Evolutionary conservation across 1,140 invertebrate species (phyloP).

Genomic region (Ditylenchus dipsaci): DNA sequence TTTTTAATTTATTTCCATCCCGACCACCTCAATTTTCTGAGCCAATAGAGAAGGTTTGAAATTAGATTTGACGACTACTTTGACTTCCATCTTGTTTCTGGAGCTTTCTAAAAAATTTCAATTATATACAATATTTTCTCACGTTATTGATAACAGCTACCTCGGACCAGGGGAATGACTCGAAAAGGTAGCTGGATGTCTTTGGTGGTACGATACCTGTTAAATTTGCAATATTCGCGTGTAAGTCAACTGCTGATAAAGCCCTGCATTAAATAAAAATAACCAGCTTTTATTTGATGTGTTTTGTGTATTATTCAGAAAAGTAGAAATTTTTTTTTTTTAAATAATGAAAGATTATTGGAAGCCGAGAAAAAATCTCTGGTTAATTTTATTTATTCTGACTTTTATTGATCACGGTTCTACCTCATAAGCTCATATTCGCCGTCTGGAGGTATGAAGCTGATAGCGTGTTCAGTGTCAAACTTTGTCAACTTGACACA

Average conservation of each 20-base stretch:
- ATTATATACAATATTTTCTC: no score
- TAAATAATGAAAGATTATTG: no score
- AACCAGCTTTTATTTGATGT: no score
- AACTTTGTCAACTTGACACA: constrained; percentile 99
- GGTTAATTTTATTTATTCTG: neutral
- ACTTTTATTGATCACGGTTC: no score
- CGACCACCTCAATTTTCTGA: constrained; percentile 85
- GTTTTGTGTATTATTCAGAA: no score
- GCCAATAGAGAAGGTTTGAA: constrained; percentile 95
- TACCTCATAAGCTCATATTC: constrained; percentile 99
- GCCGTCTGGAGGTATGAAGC: constrained; percentile 98
- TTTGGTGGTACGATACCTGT: constrained; percentile 95
- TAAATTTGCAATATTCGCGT: constrained; percentile 49
- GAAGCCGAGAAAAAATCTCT: neutral
- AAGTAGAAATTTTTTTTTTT: no score
- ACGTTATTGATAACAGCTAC: no score
- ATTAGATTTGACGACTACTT: constrained; percentile 98
- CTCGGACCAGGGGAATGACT: constrained; percentile 89
- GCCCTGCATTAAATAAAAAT: no score
- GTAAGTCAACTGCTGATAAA: neutral
- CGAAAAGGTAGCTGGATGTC: constrained; percentile 98
- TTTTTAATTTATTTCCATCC: no score
- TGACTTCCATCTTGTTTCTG: constrained; percentile 98
- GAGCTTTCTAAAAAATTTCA: constrained; percentile 79
- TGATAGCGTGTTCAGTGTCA: constrained; percentile 99